Evolutionary conservation across 2,888 invertebrate genomes (phyloP).

Genomic region (Argyra leucocephala): DNA sequence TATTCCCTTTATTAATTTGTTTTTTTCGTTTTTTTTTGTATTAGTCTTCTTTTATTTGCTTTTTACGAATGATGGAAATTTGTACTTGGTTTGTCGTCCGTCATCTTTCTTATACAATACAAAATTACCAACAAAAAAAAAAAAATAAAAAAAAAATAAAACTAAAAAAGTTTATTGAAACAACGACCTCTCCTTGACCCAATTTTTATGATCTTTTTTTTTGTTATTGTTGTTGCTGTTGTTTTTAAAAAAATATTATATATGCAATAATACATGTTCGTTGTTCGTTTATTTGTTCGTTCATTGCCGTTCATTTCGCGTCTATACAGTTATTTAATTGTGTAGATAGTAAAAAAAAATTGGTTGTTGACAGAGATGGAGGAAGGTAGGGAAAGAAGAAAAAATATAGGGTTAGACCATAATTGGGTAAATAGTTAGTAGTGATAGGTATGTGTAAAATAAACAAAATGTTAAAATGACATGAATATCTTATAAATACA

Average conservation of each 20-base stretch:
- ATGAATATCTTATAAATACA: no score
- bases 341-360: neutral
- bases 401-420: no score
- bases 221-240: no score
- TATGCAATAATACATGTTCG: neutral
- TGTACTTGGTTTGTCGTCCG: constrained; percentile 1
- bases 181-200: constrained; percentile 11
- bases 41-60: no score
- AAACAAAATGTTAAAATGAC: no score
- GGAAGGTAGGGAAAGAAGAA: no score
- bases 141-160: neutral
- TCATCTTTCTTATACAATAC: neutral
- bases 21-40: neutral
- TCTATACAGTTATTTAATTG: neutral
- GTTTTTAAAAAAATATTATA: no score
- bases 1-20: neutral
- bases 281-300: neutral
- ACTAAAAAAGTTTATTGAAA: constrained; percentile 7
- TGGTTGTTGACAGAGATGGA: no score
- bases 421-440: no score
- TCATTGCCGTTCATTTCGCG: neutral
- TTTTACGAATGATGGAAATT: neutral
- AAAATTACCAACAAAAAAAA: neutral
- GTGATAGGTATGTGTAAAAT: no score
- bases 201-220: neutral